Evolutionary conservation across 2,888 invertebrate species (phyloP).

Genomic region (Lasioglossum zephyrum): DNA sequence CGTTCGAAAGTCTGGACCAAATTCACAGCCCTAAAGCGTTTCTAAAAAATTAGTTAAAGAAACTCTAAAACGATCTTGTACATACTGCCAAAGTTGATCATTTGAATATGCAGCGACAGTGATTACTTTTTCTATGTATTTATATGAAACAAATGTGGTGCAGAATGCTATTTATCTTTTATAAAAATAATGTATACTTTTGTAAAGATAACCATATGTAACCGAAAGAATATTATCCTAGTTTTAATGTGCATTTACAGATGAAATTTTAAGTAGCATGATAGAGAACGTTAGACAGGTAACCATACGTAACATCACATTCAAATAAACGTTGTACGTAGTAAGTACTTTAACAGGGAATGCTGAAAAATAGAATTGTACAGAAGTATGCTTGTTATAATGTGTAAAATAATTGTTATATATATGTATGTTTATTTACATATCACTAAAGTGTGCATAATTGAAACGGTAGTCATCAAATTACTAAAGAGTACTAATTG

Average conservation of each 20-base stretch:
- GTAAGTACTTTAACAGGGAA: constrained; percentile 16
- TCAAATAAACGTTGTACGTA: constrained; percentile 9
- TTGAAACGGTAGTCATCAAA: constrained; percentile 16
- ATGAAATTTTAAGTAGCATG: constrained; percentile 19
- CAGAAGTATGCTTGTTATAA: constrained; percentile 29
- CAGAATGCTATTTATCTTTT: constrained; percentile 50
- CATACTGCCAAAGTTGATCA: constrained; percentile 58
- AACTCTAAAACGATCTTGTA: constrained; percentile 37
- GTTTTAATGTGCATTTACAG: constrained; percentile 49
- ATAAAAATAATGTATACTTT: constrained; percentile 51
- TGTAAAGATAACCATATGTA: constrained; percentile 19
- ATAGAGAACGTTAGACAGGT: constrained; percentile 19
- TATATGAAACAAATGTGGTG: constrained; percentile 46
- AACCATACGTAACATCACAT: constrained; percentile 6
- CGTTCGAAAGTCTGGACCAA: constrained; percentile 55
- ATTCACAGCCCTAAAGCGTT: constrained; percentile 35
- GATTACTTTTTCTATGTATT: constrained; percentile 58
- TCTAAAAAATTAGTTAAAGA: constrained; percentile 32
- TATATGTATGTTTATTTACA: constrained; percentile 48
- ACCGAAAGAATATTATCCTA: constrained; percentile 16
- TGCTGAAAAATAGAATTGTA: constrained; percentile 26
- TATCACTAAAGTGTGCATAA: constrained; percentile 29
- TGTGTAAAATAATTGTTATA: constrained; percentile 36
- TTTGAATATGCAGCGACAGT: constrained; percentile 33
- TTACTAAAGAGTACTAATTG: constrained; percentile 24